phyloP scores from a whole-genome alignment of 2,113 vertebrate species.

The Synchiropus splendidus region DNA sequence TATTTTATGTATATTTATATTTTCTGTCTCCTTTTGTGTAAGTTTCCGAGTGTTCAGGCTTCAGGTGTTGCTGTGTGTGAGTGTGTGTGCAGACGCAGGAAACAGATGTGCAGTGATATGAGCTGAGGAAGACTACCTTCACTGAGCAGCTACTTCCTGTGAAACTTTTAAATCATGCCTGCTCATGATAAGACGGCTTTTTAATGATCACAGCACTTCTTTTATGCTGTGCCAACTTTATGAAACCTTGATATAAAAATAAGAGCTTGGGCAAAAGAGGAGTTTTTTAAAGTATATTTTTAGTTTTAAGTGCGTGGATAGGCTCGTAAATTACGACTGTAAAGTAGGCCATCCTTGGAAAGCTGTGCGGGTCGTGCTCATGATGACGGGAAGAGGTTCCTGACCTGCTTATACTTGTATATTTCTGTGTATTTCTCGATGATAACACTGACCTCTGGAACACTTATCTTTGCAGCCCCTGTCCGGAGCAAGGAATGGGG shows the following conservation, averaged over 20 bases:
- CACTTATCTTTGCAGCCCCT: constrained; percentile 74
- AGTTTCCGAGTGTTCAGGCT: constrained; percentile 33
- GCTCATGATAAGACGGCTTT: constrained; percentile 40
- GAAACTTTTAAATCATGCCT: constrained; percentile 45
- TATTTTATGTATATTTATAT: too few species aligned
- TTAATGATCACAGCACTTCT: constrained; percentile 1
- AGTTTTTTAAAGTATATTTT: too few species aligned
- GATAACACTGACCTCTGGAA: constrained; percentile 9
- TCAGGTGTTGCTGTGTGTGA: constrained; percentile 5
- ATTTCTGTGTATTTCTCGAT: constrained; percentile 2
- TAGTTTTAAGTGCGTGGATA: too few species aligned
- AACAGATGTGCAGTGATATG: constrained; percentile 65
- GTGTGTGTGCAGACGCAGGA: constrained; percentile 45
- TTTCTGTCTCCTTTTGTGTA: too few species aligned
- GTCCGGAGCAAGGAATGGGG: constrained; percentile 94
- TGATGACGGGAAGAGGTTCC: constrained; percentile 7
- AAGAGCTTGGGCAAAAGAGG: not conserved
- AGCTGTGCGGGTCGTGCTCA: constrained; percentile 3
- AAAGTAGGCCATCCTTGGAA: not conserved
- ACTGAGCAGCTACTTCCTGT: constrained; percentile 57
- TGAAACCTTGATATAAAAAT: constrained; percentile 24
- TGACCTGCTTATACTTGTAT: constrained; percentile 7
- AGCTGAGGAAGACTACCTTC: constrained; percentile 51
- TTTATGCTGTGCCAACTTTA: constrained; percentile 24
- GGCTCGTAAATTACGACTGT: too few species aligned